phyloP scores from a whole-genome alignment of 2,797 vertebrate genomes.

The Dendrocincla tyrannina region DNA sequence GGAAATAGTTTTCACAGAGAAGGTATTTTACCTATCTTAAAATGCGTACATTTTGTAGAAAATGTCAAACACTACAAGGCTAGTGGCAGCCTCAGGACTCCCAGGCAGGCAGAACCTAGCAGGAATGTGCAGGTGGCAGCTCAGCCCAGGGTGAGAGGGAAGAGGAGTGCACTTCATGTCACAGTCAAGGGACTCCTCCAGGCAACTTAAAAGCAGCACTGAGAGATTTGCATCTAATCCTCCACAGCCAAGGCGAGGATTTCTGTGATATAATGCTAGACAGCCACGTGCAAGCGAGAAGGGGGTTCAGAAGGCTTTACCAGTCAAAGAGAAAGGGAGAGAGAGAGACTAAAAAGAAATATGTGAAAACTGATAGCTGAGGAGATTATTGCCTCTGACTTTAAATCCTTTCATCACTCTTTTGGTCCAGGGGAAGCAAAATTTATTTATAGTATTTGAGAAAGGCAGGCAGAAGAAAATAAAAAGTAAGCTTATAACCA shows the following conservation, averaged over 20 bases:
- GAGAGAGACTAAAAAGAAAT: background rate
- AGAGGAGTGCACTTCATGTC: background rate
- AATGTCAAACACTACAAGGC: background rate
- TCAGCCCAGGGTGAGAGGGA: background rate
- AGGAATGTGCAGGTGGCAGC: background rate
- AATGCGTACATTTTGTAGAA: background rate
- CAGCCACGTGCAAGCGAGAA: background rate
- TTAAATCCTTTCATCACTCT: background rate
- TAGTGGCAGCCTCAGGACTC: background rate
- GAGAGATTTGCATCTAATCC: slow-evolving; percentile 28
- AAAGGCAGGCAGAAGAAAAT: background rate
- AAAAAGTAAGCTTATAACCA: background rate
- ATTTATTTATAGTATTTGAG: background rate
- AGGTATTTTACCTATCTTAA: background rate
- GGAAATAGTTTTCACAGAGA: background rate
- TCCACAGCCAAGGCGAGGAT: background rate
- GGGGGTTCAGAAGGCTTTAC: background rate
- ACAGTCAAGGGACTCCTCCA: slow-evolving; percentile 26
- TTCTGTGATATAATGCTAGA: background rate
- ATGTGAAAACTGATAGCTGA: background rate
- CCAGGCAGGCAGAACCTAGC: background rate
- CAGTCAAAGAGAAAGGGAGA: background rate
- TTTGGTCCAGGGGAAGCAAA: background rate
- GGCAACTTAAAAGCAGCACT: slow-evolving; percentile 2
- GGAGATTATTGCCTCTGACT: background rate